These are phyloP conservation scores for Sinotaia quadrata DNA, from an alignment of 2,888 invertebrate genomes.

Conservation along the genomic window DNA sequence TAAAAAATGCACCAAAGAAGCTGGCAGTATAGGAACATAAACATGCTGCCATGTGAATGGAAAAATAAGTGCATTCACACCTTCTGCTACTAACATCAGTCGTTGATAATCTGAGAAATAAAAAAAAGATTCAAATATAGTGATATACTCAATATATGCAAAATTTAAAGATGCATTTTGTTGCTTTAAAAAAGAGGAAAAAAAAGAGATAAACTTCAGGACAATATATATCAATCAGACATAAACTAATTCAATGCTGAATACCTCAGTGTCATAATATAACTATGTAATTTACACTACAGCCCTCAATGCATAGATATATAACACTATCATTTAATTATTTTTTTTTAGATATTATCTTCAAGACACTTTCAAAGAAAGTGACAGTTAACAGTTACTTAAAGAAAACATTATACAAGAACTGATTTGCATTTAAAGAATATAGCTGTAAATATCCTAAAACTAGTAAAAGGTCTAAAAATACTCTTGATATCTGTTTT, in stretches of 20 bases:
- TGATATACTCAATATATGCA: neutral
- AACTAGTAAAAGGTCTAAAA: too few species aligned
- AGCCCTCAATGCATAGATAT: too few species aligned
- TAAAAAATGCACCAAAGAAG: constrained; percentile 84
- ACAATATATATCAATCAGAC: neutral
- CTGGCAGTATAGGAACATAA: constrained; percentile 97
- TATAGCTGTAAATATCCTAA: too few species aligned
- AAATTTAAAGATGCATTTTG: neutral
- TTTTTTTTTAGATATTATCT: too few species aligned
- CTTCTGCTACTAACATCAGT: constrained; percentile 96
- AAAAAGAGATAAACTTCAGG: neutral
- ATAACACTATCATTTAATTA: too few species aligned
- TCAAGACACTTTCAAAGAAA: too few species aligned
- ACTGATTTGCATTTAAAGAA: too few species aligned
- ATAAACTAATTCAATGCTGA: neutral
- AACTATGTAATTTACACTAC: too few species aligned
- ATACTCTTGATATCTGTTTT: too few species aligned
- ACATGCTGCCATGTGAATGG: constrained; percentile 99
- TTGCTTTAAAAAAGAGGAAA: neutral
- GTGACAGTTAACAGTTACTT: too few species aligned
- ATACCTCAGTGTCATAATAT: too few species aligned
- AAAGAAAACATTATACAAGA: too few species aligned
- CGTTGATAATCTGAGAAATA: constrained; percentile 86
- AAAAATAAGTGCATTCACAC: constrained; percentile 88
- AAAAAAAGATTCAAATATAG: constrained; percentile 14